These are phyloP conservation scores for Chirona hameri DNA, from an alignment of 2,888 invertebrate genomes.

Conservation along the genomic window DNA sequence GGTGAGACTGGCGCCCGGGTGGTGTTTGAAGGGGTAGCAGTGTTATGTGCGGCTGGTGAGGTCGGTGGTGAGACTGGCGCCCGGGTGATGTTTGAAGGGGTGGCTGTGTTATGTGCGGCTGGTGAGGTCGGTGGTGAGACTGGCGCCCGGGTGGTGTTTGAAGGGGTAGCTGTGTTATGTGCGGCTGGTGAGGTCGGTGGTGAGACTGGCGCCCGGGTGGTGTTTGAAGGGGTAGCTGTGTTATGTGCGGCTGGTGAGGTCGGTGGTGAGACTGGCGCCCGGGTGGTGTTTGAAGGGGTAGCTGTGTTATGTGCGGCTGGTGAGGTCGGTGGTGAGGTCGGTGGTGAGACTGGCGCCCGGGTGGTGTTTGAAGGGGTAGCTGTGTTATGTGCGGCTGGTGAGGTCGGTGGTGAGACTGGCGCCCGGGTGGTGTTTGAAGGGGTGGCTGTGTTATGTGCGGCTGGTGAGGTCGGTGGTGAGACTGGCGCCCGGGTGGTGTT, in stretches of 20 bases:
- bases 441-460: no score
- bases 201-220: neutral
- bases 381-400: slow-evolving; percentile 54
- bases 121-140: slow-evolving; percentile 54
- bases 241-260: slow-evolving; percentile 63
- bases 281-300: no score
- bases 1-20: neutral
- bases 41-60: slow-evolving; percentile 58
- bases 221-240: no score
- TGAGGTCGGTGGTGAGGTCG: no score
- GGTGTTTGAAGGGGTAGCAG: no score
- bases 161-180: no score
- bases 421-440: no score
- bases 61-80: slow-evolving; percentile 45
- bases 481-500: no score
- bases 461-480: slow-evolving; percentile 56
- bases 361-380: no score
- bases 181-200: slow-evolving; percentile 59
- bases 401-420: slow-evolving; percentile 48
- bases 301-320: no score
- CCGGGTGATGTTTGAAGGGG: no score
- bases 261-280: slow-evolving; percentile 31
- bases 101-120: slow-evolving; percentile 44
- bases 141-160: no score
- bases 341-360: neutral